Conservation (phyloP, 2,888 invertebrate genomes). For the Arge pagana region DNA sequence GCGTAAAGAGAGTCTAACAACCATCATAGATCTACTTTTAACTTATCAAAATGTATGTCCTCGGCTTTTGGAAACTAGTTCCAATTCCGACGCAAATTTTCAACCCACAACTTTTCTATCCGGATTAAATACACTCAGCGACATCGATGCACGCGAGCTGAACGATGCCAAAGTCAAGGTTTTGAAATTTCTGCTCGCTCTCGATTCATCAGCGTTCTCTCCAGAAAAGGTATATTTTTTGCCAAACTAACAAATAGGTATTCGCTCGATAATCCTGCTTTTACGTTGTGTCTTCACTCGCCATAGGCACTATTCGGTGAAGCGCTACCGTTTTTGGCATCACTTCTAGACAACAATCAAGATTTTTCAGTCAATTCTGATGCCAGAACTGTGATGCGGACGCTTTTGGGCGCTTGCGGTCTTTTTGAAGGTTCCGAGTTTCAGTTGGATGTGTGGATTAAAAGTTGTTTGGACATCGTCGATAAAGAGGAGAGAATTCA, state of each 20-base stretch:
- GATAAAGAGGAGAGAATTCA: conserved; percentile 36
- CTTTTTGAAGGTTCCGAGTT: conserved; percentile 68
- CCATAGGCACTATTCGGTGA: conserved; percentile 38
- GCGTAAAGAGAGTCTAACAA: conserved; percentile 40
- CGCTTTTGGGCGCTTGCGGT: conserved; percentile 66
- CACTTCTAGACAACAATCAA: conserved; percentile 31
- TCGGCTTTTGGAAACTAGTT: conserved; percentile 55
- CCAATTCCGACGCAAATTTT: conserved; percentile 29
- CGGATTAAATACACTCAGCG: conserved; percentile 29
- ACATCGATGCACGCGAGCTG: conserved; percentile 30
- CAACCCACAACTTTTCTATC: conserved; percentile 36
- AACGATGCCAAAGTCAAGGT: conserved; percentile 53
- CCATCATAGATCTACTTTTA: conserved; percentile 64
- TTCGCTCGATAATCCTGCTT: background rate
- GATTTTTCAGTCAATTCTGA: conserved; percentile 37
- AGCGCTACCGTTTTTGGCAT: conserved; percentile 42
- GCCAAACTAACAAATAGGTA: conserved; percentile 1
- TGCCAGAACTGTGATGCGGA: conserved; percentile 62
- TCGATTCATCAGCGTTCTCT: conserved; percentile 52
- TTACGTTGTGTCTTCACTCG: background rate
- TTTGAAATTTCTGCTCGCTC: conserved; percentile 54
- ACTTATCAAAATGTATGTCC: conserved; percentile 62
- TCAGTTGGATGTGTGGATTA: conserved; percentile 73
- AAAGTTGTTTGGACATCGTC: conserved; percentile 54
- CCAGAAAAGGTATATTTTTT: conserved; percentile 34